Evolutionary conservation across 1,140 invertebrate genomes (phyloP), one percentile per base, ranked within the genome.

Genomic region (Myzus persicae): DNA sequence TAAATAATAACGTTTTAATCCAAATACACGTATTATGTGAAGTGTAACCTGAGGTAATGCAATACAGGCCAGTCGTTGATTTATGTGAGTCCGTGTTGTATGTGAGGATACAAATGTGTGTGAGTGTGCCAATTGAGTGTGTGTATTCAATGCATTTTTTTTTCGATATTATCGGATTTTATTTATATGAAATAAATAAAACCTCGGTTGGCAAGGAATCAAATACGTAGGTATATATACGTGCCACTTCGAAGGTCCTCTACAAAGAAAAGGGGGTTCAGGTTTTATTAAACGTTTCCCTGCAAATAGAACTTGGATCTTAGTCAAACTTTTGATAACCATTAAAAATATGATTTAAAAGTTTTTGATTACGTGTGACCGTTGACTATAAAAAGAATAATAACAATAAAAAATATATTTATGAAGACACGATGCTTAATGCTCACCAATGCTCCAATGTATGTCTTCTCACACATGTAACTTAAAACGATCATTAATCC

Each of bases 161-260:
- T 36, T 48, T 51, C 87, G 22, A 88, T 88, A 88, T 88, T 88
- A 88, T 88, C 46, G 87, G 46, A 36, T 88, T 48, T 88, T 48
- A 88, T 36, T 84, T 40, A 40, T 40, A n/a, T 20, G 88, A 89
- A 89, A 54, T 40, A 89, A 89, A 54, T 54, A 54, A 54, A 89
- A 36, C 88, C 22, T 40, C 22, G 88, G 18, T 89, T 89, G 88
- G 88, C 88, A 54, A 14, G 8, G 22, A 24, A 54, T 54, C 88
- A 89, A 89, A 26, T 46, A 31, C 82, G 82, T 36, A 67, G 11
- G 59, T 67, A 67, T 67, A n/a, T 67, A 67, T 67, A 67, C 11
- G 31, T 76, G 59, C 4, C 18, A n/a, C 5, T 31, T n/a, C 14
- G 59, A 76, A 76, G 59, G n/a, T n/a, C 14, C 59, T 76, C 14